Evolutionary conservation across 2,797 vertebrate genomes (phyloP).

Genomic region (Aldrovandia affinis): DNA sequence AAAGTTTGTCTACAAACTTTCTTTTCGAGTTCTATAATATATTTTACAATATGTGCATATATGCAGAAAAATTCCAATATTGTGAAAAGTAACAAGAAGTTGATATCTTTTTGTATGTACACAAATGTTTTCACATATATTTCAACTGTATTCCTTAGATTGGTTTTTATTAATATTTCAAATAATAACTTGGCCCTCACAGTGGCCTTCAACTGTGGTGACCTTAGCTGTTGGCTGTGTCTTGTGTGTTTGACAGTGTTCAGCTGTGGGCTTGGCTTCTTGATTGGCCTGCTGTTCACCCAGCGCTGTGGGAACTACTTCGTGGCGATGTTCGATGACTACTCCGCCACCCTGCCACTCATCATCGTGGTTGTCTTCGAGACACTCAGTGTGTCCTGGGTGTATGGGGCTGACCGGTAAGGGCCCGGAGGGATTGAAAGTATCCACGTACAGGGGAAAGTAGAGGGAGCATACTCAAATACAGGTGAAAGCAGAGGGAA

Average conservation of each 20-base stretch:
- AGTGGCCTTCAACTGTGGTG: background rate
- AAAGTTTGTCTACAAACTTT: too few relatives aligned
- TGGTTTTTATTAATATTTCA: too few relatives aligned
- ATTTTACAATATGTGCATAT: too few relatives aligned
- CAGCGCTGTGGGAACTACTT: conserved; percentile 82
- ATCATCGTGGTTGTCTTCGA: conserved; percentile 79
- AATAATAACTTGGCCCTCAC: too few relatives aligned
- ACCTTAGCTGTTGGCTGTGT: background rate
- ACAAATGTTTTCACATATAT: too few relatives aligned
- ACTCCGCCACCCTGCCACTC: conserved; percentile 78
- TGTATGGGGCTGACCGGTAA: conserved; percentile 83
- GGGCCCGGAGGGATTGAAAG: too few relatives aligned
- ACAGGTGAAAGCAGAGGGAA: background rate
- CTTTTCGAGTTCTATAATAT: too few relatives aligned
- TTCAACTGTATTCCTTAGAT: too few relatives aligned
- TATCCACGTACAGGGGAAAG: too few relatives aligned
- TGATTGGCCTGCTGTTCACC: conserved; percentile 80
- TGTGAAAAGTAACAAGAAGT: too few relatives aligned
- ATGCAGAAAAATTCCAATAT: too few relatives aligned
- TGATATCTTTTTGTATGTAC: too few relatives aligned
- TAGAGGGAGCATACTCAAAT: background rate
- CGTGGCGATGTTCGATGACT: conserved; percentile 81
- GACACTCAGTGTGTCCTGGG: conserved; percentile 78
- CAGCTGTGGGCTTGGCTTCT: conserved; percentile 75
- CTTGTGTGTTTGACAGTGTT: conserved; percentile 64